Base-by-base conservation (phyloP, 2,888 invertebrate genomes). In the Clanis bilineata region DNA sequence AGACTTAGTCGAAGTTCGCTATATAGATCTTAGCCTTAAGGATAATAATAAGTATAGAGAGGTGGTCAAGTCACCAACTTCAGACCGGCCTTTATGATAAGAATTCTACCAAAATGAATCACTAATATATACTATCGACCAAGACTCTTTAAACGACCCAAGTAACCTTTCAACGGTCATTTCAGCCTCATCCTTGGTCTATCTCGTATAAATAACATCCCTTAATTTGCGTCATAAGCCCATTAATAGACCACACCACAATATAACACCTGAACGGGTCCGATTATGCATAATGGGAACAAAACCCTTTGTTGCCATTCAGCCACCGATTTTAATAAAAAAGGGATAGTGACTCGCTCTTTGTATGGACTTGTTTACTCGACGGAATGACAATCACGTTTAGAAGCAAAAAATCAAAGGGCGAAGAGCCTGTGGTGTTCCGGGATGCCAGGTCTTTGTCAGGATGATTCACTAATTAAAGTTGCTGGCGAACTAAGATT, bases 201-300 rank as follows among this genome's bases (percentile, higher is more conserved):
- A 7, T 7, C 5, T 28, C 10, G 12, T 28, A 54, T 21, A 54
- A 54, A 32, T 23, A 38, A 56, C 22, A 38, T 25, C 58, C 58
- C 58, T 51, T 58, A 38, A 58, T 58, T 58, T 51, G 39, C 51
- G 39, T 51, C 39, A 23, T 38, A 58, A 39, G 51, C 39, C 82
- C 77, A 86, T 89, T 88, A 88, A 81, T 80, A 70, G 67, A 25
- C 39, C 39, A 45, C 76, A 68, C 71, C 72, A 85, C 79, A 87
- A 88, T 89, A 85, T 83, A 87, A 88, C 91, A 91, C 91, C 91
- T 90, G 91, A 90, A 76, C 77, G 81, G 76, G 70, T 83, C 79
- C 79, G 85, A 88, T 90, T 86, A 86, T 76, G 72, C 74, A 85
- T 88, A 89, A 91, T 86, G 85, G 85, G 82, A 73, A 85, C 79